A percentile compares a stretch with the other conserved stretches of the same genome.
Evolutionary conservation across 1,140 invertebrate species (phyloP).

Genomic region (Alviniconcha marisindica): DNA sequence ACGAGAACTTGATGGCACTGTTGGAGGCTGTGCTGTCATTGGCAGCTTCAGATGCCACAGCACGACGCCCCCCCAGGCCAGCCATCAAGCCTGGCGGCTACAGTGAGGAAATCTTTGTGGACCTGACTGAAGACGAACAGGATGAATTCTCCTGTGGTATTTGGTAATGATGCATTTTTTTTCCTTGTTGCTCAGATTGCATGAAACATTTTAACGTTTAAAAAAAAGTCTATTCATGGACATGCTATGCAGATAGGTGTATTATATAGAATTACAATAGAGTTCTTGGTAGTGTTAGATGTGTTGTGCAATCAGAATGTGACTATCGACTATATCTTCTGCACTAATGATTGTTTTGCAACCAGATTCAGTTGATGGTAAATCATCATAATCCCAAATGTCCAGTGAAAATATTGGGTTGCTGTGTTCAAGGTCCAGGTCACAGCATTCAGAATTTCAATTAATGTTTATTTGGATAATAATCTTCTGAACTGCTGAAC

Average conservation of each 20-base stretch:
- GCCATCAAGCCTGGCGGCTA: constrained; percentile 67
- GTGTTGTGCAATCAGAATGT: no score
- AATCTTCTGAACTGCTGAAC: no score
- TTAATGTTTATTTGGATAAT: no score
- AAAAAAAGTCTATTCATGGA: background rate
- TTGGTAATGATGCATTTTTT: constrained; percentile 56
- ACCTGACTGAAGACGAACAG: constrained; percentile 65
- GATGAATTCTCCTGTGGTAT: constrained; percentile 69
- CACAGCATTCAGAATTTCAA: no score
- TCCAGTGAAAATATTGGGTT: no score
- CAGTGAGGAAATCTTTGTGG: constrained; percentile 66
- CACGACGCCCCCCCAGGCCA: constrained; percentile 34
- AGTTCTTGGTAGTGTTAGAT: no score
- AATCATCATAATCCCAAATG: no score
- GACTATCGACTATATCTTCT: no score
- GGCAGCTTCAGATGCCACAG: constrained; percentile 38
- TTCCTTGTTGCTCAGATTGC: background rate
- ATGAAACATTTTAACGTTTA: background rate
- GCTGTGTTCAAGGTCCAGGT: no score
- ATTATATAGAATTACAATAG: no score
- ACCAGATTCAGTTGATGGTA: no score
- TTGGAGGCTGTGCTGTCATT: constrained; percentile 66
- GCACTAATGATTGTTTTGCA: no score
- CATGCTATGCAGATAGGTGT: background rate
- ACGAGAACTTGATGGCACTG: constrained; percentile 58